Evolutionary conservation across 2,888 invertebrate genomes (phyloP).

Genomic region (Danaus chrysippus): DNA sequence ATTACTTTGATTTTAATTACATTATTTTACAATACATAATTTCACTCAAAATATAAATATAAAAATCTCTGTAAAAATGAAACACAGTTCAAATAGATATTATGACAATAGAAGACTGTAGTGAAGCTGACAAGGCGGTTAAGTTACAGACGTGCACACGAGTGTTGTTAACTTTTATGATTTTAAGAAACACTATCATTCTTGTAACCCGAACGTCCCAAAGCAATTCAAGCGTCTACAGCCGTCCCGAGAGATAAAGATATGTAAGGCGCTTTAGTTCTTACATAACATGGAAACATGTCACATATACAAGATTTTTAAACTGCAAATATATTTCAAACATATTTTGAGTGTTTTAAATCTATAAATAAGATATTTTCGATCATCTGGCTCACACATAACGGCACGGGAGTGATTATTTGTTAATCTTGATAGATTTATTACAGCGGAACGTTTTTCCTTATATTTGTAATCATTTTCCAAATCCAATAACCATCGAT

Average conservation of each 20-base stretch:
- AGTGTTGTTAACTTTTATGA: neutral
- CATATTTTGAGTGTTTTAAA: too few relatives aligned
- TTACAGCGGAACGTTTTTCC: neutral
- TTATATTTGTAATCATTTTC: neutral
- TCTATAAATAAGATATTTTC: too few relatives aligned
- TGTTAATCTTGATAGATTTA: neutral
- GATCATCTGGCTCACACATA: too few relatives aligned
- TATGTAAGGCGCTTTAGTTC: neutral
- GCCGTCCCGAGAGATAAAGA: neutral
- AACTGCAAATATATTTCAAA: neutral
- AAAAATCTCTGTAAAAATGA: too few relatives aligned
- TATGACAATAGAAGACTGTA: too few relatives aligned
- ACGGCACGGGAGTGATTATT: too few relatives aligned
- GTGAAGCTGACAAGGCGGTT: neutral
- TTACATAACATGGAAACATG: neutral
- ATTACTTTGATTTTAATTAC: too few relatives aligned
- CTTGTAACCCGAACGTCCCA: neutral
- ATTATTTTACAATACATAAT: too few relatives aligned
- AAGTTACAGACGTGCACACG: neutral
- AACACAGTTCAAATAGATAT: too few relatives aligned
- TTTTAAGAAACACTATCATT: neutral
- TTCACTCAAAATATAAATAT: too few relatives aligned
- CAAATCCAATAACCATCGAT: constrained; percentile 17
- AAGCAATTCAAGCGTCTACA: constrained; percentile 3
- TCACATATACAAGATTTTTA: neutral